Conservation (phyloP, 2,113 vertebrate species). For the Athene noctua region DNA sequence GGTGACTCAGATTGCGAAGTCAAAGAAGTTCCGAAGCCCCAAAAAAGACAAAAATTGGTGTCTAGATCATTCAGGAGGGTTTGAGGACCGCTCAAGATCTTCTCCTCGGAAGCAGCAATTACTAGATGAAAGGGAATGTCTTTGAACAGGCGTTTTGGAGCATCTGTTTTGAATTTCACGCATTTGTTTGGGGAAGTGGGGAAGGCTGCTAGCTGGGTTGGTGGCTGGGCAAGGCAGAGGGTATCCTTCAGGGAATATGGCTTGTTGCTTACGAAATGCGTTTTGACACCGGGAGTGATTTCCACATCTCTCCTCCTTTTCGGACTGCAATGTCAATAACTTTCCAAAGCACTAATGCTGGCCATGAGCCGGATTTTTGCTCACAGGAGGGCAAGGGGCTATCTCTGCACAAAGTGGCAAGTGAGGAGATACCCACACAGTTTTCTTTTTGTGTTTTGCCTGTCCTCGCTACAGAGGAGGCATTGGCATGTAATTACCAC, state of each 20-base stretch:
- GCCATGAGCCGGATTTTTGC: background rate
- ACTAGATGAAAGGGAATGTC: conserved; percentile 22
- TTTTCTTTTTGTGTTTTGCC: background rate
- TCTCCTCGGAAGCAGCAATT: conserved; percentile 13
- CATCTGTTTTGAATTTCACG: conserved; percentile 2
- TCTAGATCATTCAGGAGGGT: background rate
- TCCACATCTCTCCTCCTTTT: background rate
- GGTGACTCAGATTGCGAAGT: background rate
- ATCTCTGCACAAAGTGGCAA: accelerated
- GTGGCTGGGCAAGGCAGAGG: background rate
- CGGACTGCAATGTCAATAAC: background rate
- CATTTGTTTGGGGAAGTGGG: accelerated
- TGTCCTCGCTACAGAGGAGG: background rate
- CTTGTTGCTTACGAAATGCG: background rate
- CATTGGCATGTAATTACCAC: background rate
- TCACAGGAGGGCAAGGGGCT: accelerated
- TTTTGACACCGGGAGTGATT: background rate
- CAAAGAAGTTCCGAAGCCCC: background rate
- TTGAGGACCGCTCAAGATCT: background rate
- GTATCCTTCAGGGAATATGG: background rate
- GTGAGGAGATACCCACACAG: accelerated
- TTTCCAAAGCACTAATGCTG: background rate
- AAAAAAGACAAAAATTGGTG: background rate
- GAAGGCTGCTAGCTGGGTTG: background rate
- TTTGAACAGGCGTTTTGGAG: background rate